Evolutionary conservation across 2,113 vertebrate species (phyloP).

Genomic region (Scartelaos histophorus): DNA sequence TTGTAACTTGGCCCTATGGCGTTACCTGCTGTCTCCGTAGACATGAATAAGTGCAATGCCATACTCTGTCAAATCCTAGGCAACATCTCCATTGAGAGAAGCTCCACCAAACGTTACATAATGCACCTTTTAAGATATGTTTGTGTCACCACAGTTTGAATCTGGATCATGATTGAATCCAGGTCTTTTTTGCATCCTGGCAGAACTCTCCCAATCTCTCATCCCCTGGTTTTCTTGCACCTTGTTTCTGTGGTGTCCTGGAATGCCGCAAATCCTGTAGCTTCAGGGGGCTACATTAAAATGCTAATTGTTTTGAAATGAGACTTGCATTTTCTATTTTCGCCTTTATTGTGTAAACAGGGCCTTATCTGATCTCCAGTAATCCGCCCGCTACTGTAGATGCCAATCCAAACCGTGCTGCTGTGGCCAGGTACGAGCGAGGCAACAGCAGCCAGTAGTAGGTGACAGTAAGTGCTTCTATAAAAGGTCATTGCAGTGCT

Average conservation of each 20-base stretch:
- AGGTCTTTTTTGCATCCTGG: too few relatives aligned
- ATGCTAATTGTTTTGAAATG: slow-evolving; percentile 1
- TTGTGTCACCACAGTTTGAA: too few relatives aligned
- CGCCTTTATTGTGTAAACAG: not conserved
- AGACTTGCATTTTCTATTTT: not conserved
- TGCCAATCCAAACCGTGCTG: not conserved
- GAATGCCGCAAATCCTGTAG: not conserved
- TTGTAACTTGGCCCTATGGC: too few relatives aligned
- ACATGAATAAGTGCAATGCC: too few relatives aligned
- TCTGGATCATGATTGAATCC: too few relatives aligned
- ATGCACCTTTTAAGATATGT: too few relatives aligned
- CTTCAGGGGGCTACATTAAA: not conserved
- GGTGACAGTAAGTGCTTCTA: slow-evolving; percentile 23
- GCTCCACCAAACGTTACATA: too few relatives aligned
- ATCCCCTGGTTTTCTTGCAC: not conserved
- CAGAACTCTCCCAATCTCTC: not conserved
- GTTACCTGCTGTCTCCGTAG: too few relatives aligned
- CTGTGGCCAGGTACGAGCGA: not conserved
- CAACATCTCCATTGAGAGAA: too few relatives aligned
- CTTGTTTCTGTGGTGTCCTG: not conserved
- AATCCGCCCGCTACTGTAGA: not conserved
- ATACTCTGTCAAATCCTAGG: too few relatives aligned
- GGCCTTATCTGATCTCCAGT: not conserved
- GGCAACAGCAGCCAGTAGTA: not conserved
- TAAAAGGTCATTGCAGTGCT: slow-evolving; percentile 51